Percentiles rank a stretch among this genome's conserved stretches.
Evolutionary conservation across 2,888 invertebrate species (phyloP).

Genomic region (Leucoptera coffeella): DNA sequence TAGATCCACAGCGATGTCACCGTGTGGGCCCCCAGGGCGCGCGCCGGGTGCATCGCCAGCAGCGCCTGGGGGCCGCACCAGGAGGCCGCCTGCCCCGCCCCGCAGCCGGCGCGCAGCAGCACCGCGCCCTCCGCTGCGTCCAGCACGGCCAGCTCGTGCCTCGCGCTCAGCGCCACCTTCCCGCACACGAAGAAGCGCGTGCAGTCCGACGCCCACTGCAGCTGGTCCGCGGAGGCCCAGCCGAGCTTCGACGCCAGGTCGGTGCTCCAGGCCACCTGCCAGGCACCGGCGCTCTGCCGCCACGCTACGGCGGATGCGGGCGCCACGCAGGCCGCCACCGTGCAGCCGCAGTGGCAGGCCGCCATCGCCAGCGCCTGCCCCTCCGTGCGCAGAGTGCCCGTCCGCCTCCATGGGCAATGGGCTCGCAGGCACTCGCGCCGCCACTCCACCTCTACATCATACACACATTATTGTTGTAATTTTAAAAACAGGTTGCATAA

Average conservation of each 20-base stretch:
- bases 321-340: not conserved
- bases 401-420: slow-evolving; percentile 18
- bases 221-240: not conserved
- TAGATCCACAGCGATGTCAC: too few relatives aligned
- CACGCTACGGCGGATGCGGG: not conserved
- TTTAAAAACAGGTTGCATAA: too few relatives aligned
- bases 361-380: slow-evolving; percentile 4
- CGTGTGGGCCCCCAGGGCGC: too few relatives aligned
- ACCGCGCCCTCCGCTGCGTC: too few relatives aligned
- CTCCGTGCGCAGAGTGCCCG: slow-evolving; percentile 12
- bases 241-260: not conserved
- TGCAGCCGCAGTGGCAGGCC: not conserved
- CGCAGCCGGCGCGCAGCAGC: not conserved
- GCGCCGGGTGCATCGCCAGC: not conserved
- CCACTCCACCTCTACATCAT: slow-evolving; percentile 15
- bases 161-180: not conserved
- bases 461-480: slow-evolving; percentile 18
- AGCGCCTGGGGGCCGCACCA: not conserved
- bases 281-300: not conserved
- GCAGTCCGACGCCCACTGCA: not conserved
- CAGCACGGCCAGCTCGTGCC: not conserved
- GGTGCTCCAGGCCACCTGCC: not conserved
- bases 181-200: not conserved
- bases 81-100: not conserved
- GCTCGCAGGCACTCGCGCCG: slow-evolving; percentile 18